Conservation (phyloP, 2,113 vertebrate species). For the Actenoides lindsayi region DNA sequence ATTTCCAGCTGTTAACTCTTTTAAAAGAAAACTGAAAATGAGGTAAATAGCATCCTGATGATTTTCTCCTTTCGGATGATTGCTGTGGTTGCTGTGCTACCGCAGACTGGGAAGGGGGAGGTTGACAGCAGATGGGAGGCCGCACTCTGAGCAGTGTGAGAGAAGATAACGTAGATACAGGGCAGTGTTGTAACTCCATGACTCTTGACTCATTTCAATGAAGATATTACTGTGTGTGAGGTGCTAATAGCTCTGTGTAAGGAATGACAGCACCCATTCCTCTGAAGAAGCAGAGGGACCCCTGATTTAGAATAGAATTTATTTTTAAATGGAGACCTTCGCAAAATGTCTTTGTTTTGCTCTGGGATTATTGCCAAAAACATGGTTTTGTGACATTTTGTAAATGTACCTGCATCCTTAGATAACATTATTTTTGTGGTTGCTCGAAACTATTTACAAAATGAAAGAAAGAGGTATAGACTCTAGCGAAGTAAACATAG, state of each 20-base stretch:
- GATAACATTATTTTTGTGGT: conserved; percentile 44
- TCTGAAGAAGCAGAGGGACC: not conserved
- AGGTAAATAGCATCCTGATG: not conserved
- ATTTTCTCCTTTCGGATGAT: not conserved
- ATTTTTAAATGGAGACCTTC: conserved; percentile 22
- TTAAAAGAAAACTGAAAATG: not conserved
- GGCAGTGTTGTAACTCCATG: not conserved
- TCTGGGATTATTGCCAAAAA: conserved; percentile 36
- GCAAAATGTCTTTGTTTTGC: conserved; percentile 38
- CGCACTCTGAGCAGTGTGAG: not conserved
- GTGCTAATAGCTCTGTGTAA: not conserved
- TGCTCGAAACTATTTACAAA: not conserved
- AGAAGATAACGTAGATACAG: fast-evolving
- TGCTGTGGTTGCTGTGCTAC: not conserved
- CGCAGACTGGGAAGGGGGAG: not conserved
- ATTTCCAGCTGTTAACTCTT: not conserved
- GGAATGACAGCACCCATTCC: not conserved
- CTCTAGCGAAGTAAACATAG: not conserved
- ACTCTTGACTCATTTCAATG: fast-evolving
- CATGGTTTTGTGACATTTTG: conserved; percentile 35
- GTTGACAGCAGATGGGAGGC: not conserved
- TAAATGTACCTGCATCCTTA: conserved; percentile 42
- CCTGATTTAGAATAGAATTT: not conserved
- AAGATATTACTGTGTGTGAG: not conserved
- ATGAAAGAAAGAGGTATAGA: not conserved